Evolutionary conservation across 2,113 vertebrate genomes (phyloP).

Genomic region (Xerus inauris): DNA sequence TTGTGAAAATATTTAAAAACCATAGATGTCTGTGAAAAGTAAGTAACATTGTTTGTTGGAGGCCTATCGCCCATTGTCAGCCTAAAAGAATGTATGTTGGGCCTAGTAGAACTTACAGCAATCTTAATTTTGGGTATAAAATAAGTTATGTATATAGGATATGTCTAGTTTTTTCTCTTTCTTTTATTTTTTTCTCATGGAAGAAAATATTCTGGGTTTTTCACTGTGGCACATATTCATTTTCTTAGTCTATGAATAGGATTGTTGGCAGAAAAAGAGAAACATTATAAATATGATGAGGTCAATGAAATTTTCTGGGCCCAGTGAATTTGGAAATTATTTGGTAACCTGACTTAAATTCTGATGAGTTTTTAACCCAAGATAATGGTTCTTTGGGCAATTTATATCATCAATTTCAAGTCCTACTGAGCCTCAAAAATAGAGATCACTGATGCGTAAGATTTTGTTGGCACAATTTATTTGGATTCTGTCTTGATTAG

Average conservation of each 20-base stretch:
- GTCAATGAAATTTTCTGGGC: conserved; percentile 68
- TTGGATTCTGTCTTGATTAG: conserved; percentile 66
- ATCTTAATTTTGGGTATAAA: background rate
- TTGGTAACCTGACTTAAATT: conserved; percentile 75
- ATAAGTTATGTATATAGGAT: background rate
- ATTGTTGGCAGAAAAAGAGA: conserved; percentile 56
- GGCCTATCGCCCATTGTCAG: background rate
- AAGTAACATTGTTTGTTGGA: background rate
- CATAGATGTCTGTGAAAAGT: background rate
- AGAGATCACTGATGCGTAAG: conserved; percentile 63
- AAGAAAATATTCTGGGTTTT: conserved; percentile 30
- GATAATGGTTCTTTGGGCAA: conserved; percentile 50
- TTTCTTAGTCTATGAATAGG: conserved; percentile 68
- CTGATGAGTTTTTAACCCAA: conserved; percentile 69
- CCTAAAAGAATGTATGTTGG: background rate
- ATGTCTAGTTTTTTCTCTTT: background rate
- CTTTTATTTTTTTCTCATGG: background rate
- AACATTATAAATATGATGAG: conserved; percentile 52
- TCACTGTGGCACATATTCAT: conserved; percentile 16
- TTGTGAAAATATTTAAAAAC: conserved; percentile 1
- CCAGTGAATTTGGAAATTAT: conserved; percentile 73
- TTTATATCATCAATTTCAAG: conserved; percentile 77
- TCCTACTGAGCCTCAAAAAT: conserved; percentile 63
- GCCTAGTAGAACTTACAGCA: background rate
- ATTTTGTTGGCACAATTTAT: conserved; percentile 70